Base-by-base conservation (phyloP, 1,140 invertebrate species). In the Ctenoplectra terminalis region DNA sequence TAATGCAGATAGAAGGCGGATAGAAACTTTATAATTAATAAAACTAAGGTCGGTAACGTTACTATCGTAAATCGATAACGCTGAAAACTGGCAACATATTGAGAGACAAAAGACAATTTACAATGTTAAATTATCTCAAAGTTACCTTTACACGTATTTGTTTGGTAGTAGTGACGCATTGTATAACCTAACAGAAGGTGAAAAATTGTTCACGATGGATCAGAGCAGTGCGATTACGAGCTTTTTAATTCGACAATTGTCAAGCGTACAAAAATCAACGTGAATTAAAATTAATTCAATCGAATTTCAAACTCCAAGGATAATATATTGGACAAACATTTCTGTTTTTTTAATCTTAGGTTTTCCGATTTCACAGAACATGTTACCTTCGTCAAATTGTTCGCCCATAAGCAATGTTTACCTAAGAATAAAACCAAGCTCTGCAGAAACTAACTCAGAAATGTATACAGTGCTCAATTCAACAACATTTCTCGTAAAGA, bases 401-500 rank as follows among this genome's bases (percentile, higher is more conserved):
- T 26, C n/a, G 0, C 13, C 29, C 31, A 1, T 17, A 20, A 61
- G 15, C 23, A 88, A 91, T 83, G 90, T 92, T 43, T 92, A 90
- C 56, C 77, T 93, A 26, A 87, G 89, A 78, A 87, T 93, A 34
- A 90, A 90, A 71, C 91, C 92, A 23, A 54, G 67, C 60, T 56
- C 64, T 52, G 46, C 37, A 26, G 64, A 85, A 74, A 73, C 64
- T 46, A 56, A 86, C 83, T 58, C 83, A 26, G 80, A 89, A 29
- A 84, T 83, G 48, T 93, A 91, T 70, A 37, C 58, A 0, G 67
- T 93, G 3, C 31, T 88, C n/a, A 87, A 88, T 76, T 63, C 90
- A 8, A 88, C 86, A 29, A 90, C 84, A 0, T 74, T 93, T 15
- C 9, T 87, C 11, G 31, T 67, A 43, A 67, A 89, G 76, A 75